phyloP scores from a whole-genome alignment of 2,888 invertebrate species.

The Diaperis boleti region DNA sequence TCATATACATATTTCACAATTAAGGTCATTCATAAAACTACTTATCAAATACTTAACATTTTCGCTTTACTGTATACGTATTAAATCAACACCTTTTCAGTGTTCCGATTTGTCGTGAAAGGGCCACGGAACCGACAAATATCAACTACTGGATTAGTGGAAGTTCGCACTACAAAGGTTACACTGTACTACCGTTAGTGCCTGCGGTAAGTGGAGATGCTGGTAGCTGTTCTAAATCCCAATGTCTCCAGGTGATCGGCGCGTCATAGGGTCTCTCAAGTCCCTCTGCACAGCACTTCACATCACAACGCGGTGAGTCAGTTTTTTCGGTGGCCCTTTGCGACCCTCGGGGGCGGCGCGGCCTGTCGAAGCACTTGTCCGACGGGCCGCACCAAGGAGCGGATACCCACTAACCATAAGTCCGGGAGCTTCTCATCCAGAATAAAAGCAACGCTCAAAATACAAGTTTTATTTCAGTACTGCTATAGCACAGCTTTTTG shows the following conservation, averaged over 20 bases:
- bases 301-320: conserved; percentile 40
- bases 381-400: conserved; percentile 59
- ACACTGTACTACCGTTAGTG: conserved; percentile 37
- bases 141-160: no score
- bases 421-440: conserved; percentile 64
- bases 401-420: conserved; percentile 60
- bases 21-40: no score
- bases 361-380: conserved; percentile 52
- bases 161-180: no score
- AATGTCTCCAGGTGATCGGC: conserved; percentile 32
- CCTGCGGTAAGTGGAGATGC: conserved; percentile 27
- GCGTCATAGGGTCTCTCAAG: conserved; percentile 14
- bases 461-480: conserved; percentile 69
- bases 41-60: no score
- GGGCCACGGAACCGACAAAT: no score
- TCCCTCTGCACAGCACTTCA: conserved; percentile 35
- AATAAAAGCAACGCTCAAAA: conserved; percentile 68
- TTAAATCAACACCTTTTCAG: no score
- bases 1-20: no score
- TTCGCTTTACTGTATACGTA: no score
- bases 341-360: conserved; percentile 43
- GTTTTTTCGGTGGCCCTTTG: conserved; percentile 37
- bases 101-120: no score
- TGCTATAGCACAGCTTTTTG: conserved; percentile 67
- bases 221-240: conserved; percentile 31